phyloP scores from a whole-genome alignment of 2,888 invertebrate genomes.

The Stenoptilia bipunctidactyla region DNA sequence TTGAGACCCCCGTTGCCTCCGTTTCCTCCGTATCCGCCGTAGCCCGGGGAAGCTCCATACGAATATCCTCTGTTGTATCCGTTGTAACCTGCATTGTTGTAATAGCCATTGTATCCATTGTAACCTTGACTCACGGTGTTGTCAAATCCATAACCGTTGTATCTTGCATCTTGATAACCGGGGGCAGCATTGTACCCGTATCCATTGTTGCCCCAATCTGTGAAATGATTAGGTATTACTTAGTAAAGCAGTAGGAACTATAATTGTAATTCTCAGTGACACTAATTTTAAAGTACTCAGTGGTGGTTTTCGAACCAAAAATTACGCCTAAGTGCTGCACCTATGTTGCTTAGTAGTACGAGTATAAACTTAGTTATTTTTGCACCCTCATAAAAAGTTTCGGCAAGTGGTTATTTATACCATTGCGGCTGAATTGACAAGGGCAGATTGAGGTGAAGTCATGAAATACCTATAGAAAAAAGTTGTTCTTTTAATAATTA shows the following conservation, averaged over 20 bases:
- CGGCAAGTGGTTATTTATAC: too few species aligned
- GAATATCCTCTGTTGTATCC: conserved; percentile 15
- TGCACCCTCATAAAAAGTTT: too few species aligned
- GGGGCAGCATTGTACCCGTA: conserved; percentile 14
- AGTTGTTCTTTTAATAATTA: too few species aligned
- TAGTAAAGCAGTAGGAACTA: too few species aligned
- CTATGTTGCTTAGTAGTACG: too few species aligned
- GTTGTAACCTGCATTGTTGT: conserved; percentile 9
- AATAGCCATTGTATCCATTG: conserved; percentile 17
- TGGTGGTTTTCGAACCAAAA: neutral
- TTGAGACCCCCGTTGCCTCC: conserved; percentile 72
- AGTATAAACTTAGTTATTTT: too few species aligned
- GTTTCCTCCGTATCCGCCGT: conserved; percentile 70
- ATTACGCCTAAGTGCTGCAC: neutral
- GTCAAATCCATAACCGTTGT: conserved; percentile 14
- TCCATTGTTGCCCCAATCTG: conserved; percentile 10
- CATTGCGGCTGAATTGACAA: too few species aligned
- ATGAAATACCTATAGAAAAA: too few species aligned
- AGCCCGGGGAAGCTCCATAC: conserved; percentile 21
- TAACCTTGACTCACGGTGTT: conserved; percentile 12
- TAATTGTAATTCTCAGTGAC: conserved; percentile 17
- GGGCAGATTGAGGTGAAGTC: too few species aligned
- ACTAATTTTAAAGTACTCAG: conserved; percentile 1
- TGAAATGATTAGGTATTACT: too few species aligned
- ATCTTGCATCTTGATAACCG: conserved; percentile 16